Evolutionary conservation across 2,113 vertebrate genomes (phyloP).

Genomic region (Mustelus asterias): DNA sequence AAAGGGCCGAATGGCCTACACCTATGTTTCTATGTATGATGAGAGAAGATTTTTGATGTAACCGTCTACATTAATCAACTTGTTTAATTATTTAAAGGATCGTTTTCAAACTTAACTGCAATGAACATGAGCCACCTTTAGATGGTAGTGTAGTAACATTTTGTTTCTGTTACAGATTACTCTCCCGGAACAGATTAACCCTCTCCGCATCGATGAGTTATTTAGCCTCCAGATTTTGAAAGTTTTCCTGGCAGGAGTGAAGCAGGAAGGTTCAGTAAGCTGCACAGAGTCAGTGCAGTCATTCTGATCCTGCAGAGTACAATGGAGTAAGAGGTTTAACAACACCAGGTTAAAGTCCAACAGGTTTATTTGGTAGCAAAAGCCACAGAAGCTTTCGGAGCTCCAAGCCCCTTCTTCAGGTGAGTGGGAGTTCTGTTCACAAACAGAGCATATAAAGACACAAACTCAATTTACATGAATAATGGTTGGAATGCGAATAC

Average conservation of each 20-base stretch:
- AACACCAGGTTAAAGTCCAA: too few species aligned
- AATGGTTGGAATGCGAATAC: too few species aligned
- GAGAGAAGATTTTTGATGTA: background rate
- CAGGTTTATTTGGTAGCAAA: too few species aligned
- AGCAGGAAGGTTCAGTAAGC: background rate
- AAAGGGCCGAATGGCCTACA: too few species aligned
- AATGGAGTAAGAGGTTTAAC: too few species aligned
- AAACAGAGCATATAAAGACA: too few species aligned
- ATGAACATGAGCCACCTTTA: background rate
- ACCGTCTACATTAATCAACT: background rate
- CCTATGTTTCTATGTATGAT: background rate
- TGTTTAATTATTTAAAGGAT: background rate
- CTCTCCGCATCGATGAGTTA: background rate
- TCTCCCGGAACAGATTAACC: background rate
- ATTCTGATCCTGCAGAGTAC: background rate
- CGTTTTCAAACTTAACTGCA: background rate
- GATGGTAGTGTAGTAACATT: background rate
- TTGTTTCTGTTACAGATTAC: background rate
- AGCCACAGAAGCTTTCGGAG: too few species aligned
- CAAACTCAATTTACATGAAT: too few species aligned
- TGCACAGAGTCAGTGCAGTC: background rate
- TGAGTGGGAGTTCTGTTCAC: too few species aligned
- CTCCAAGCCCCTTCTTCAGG: too few species aligned
- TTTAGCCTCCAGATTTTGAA: background rate
- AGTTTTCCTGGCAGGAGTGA: background rate